Base-by-base conservation (phyloP, 2,797 vertebrate genomes). In the Caiman crocodilus region DNA sequence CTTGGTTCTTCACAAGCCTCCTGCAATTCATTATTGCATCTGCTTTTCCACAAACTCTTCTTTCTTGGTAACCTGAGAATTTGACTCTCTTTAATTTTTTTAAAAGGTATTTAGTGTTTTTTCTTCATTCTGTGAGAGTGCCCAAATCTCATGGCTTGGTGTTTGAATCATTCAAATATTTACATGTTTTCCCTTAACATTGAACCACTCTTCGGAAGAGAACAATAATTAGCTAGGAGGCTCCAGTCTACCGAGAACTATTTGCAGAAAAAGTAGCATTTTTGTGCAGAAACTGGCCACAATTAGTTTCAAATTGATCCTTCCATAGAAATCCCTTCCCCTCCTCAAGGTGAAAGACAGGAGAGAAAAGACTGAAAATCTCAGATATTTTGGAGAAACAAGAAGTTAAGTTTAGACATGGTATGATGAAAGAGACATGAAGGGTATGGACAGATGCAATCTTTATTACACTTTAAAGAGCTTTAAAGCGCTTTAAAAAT, bases 331-430 rank as follows among this genome's bases (percentile, higher is more conserved):
- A 64, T 5, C 79, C 1, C n/a, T 75, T 20, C 28, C 56, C 26
- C 67, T 75, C 23, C 83, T 91, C 80, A 82, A 42, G 42, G 69
- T 32, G 67, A 20, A 90, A 89, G 18, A 88, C 14, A 11, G n/a
- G 55, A 50, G 76, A 90, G 76, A 91, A 32, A 93, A 90, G 55
- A 84, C 73, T 35, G 76, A 91, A 93, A 60, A 56, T 81, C 79
- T 57, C 69, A 17, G 73, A 80, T 65, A 91, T 42, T 69, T 90
- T 6, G 1, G 73, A 84, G 69, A 84, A 85, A 25, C 78, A 76
- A 6, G 18, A 12, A 14, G 35, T 11, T 42, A 25, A 23, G 32
- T 25, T 71, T 20, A 71, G 69, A 42, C 42, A 71, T 2, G 6
- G 6, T 32, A 71, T 10, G 42, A 32, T 12, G 30, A 71, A 50